Conservation (phyloP, 2,113 vertebrate genomes). For the Zingel zingel region DNA sequence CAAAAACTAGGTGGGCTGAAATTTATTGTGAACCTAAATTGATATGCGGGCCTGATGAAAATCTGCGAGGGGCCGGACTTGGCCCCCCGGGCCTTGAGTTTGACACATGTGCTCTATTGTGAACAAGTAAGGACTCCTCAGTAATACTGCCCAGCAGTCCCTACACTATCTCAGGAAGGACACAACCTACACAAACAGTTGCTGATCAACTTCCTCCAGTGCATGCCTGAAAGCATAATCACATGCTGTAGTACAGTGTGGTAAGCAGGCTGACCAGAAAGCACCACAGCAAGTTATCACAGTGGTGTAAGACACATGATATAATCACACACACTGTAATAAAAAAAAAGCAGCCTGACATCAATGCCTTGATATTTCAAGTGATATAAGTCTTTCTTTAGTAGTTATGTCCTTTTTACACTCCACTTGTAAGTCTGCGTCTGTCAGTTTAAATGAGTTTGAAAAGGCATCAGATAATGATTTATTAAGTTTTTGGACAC, state of each 20-base stretch:
- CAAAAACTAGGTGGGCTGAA: too few species aligned
- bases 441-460: conserved; percentile 2
- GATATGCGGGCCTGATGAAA: too few species aligned
- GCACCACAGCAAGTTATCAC: background rate
- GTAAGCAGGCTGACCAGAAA: background rate
- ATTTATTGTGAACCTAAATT: too few species aligned
- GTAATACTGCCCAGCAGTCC: background rate
- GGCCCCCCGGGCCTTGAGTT: too few species aligned
- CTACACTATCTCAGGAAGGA: background rate
- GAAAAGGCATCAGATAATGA: conserved; percentile 2
- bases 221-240: background rate
- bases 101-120: background rate
- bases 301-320: background rate
- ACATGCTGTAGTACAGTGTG: background rate
- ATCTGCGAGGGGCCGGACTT: too few species aligned
- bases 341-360: background rate
- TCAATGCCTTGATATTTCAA: background rate
- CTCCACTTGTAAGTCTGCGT: background rate
- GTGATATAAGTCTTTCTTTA: background rate
- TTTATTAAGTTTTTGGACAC: background rate
- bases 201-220: background rate
- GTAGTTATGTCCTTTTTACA: background rate
- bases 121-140: background rate
- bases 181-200: background rate
- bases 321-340: background rate